Evolutionary conservation across 1,140 invertebrate species (phyloP), one percentile per base, ranked within the genome.

Genomic region (Brachionus koreanus): DNA sequence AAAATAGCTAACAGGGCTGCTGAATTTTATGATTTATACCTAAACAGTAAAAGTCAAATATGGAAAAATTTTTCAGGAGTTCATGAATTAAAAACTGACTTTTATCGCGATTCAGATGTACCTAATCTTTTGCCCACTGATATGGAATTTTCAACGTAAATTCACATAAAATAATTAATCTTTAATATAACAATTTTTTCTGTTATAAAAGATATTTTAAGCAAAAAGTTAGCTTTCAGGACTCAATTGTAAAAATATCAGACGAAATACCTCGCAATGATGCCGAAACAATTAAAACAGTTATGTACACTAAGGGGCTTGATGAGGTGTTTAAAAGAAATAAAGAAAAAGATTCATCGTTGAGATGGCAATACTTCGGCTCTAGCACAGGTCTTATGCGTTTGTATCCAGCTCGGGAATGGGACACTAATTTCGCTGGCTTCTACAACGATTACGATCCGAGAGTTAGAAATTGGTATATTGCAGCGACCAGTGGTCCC

Each of bases 401-500:
- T 33, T 84, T 88, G 29, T 89, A 86, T 84, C 88, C 88, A n/a
- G 88, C 88, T 5, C 84, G 88, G 74, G 88, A 89, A 82, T 89
- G 88, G 88, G 87, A 88, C 23, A 89, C 86, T 13, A 89, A 89
- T 82, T 89, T 89, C 86, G 88, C 88, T 37, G 88, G 88, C 5
- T 89, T 89, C 83, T 89, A 89, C 83, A 88, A 89, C 72, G 88
- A 89, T 82, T 89, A 89, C 83, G 88, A 89, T 83, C 88, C 88
- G 0, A 83, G 88, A 57, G 85, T 87, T 0, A 83, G 88, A 69
- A 88, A 88, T 0, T 89, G 88, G 88, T 89, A 89, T 77, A 89
- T 89, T 46, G 87, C 88, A 65, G 88, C 88, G 5, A 89, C 88
- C 6, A 88, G 88, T 84, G 88, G 88, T 23, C 88, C 88, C 10